Evolutionary conservation across 2,888 invertebrate genomes (phyloP), one percentile per base, ranked within the genome.

Genomic region (Zonitis immaculata): DNA sequence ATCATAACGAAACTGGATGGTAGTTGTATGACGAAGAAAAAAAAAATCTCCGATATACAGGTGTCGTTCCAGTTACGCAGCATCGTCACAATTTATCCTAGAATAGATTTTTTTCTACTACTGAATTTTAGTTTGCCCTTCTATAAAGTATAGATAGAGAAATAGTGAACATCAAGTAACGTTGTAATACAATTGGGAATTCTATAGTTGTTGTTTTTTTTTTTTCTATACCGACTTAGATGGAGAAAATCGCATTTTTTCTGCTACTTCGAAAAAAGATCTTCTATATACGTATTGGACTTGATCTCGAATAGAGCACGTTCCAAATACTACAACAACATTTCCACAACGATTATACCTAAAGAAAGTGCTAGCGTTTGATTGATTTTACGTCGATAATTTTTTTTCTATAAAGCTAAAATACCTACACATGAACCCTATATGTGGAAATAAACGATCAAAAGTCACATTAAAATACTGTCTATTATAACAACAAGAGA

Each of bases 41-140:
- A n/a, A n/a, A n/a, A n/a, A n/a, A n/a, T n/a, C n/a, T n/a, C n/a
- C n/a, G n/a, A n/a, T n/a, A n/a, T n/a, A 62, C 62, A 62, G 60
- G 60, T 62, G 62, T 60, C 59, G 52, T 32, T 51, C 49, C 50
- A 53, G 57, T 62, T 60, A 59, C 60, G n/a, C n/a, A n/a, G 60
- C 60, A 60, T 62, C 47, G 53, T 28, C 47, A 58, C 56, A 53
- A 53, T 49, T 20, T 20, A 39, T 39, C 18, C 18, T n/a, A 18
- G 20, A 20, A 39, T 39, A n/a, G 62, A 62, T 62, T 60, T 22
- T 22, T 22, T 22, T 22, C 22, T 22, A 22, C 57, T 61, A 61
- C 61, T 59, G 56, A 59, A 62, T 62, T 59, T 51, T 49, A 53
- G 47, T 39, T 43, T 16, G 48, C 22, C n/a, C n/a, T n/a, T n/a